phyloP scores from a whole-genome alignment of 2,888 invertebrate species.

The Perizoma affinitatum region DNA sequence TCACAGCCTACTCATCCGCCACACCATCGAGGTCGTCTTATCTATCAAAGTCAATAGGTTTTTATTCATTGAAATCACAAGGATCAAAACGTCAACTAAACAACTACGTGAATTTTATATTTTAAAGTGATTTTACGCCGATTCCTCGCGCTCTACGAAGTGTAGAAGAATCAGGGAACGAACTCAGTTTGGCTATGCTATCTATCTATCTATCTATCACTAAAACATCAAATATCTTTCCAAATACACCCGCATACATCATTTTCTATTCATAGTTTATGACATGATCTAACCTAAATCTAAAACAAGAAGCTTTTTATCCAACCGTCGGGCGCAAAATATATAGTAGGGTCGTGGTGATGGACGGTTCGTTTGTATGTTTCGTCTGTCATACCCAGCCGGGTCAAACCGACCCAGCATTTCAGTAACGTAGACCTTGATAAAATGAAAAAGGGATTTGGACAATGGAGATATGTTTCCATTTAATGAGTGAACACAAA shows the following conservation, averaged over 20 bases:
- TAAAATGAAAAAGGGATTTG: slow-evolving; percentile 6
- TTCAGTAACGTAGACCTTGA: slow-evolving; percentile 7
- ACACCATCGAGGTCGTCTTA: no score
- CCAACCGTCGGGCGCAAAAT: slow-evolving; percentile 1
- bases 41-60: no score
- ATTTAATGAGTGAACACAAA: not conserved
- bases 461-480: slow-evolving; percentile 1
- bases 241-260: not conserved
- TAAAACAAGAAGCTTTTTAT: slow-evolving; percentile 23
- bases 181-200: no score
- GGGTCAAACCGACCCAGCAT: slow-evolving; percentile 6
- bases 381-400: slow-evolving; percentile 12
- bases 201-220: not conserved
- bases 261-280: slow-evolving; percentile 15
- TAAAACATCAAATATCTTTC: slow-evolving; percentile 13
- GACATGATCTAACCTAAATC: slow-evolving; percentile 23
- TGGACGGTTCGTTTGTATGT: slow-evolving; percentile 18
- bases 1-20: no score
- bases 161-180: no score
- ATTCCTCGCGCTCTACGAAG: no score
- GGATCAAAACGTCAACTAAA: no score
- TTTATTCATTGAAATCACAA: no score
- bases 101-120: no score
- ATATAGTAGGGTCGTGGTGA: slow-evolving; percentile 4
- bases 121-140: no score